A percentile compares a stretch with the other conserved stretches of the same genome.
phyloP scores from a whole-genome alignment of 2,113 vertebrate species.

The Hippoglossus stenolepis region DNA sequence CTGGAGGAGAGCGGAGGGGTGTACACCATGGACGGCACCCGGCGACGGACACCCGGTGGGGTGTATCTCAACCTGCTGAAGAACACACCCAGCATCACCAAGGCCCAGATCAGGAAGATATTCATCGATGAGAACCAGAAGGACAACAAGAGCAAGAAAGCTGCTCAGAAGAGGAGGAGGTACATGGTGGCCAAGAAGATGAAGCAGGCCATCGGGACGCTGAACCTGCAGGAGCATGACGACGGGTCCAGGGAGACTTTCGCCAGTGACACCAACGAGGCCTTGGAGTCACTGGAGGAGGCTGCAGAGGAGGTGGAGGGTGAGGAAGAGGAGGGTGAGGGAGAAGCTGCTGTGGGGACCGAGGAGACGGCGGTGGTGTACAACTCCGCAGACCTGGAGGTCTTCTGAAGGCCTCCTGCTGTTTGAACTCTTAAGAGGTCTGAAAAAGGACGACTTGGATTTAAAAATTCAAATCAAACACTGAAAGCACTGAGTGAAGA shows the following conservation, averaged over 20 bases:
- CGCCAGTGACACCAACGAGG: constrained; percentile 96
- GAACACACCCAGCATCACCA: constrained; percentile 91
- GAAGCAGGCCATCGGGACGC: constrained; percentile 94
- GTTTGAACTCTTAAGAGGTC: background rate
- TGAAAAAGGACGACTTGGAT: background rate
- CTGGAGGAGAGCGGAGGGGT: constrained; percentile 94
- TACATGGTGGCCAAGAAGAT: constrained; percentile 93
- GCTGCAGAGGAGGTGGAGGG: constrained; percentile 86
- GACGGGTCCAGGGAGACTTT: constrained; percentile 97
- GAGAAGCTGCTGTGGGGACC: constrained; percentile 84
- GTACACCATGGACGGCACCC: constrained; percentile 91
- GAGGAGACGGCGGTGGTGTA: constrained; percentile 92
- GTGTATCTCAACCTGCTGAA: constrained; percentile 96
- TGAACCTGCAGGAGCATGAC: constrained; percentile 94
- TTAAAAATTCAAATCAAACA: background rate
- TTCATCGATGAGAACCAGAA: constrained; percentile 92
- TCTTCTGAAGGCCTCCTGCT: constrained; percentile 82
- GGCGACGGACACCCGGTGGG: constrained; percentile 95
- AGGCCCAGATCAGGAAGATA: constrained; percentile 90
- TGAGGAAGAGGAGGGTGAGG: constrained; percentile 85
- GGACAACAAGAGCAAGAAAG: constrained; percentile 91
- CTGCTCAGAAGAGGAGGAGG: constrained; percentile 91
- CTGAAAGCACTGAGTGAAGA: constrained; percentile 12
- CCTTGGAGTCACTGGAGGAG: constrained; percentile 93
- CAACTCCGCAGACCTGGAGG: constrained; percentile 89